These are phyloP conservation scores for Lasioglossum villosulum DNA, from an alignment of 2,888 invertebrate species.

Conservation along the genomic window DNA sequence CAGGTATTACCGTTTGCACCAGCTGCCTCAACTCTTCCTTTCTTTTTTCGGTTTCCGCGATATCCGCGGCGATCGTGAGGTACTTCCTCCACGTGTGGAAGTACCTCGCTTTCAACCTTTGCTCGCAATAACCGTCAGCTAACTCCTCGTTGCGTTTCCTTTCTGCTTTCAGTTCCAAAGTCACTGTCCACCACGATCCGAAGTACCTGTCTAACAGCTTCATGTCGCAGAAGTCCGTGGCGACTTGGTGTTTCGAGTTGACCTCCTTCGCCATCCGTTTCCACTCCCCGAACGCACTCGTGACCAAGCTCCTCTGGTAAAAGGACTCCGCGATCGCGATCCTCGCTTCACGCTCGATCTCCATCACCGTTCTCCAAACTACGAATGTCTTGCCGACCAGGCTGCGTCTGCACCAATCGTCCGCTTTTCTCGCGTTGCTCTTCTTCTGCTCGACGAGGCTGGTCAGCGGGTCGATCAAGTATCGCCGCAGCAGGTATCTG, in stretches of 20 bases:
- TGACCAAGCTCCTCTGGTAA: conserved; percentile 73
- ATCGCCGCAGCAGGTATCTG: conserved; percentile 75
- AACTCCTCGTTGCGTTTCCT: conserved; percentile 65
- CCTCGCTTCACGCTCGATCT: conserved; percentile 63
- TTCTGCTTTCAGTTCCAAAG: conserved; percentile 83
- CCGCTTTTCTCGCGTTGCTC: conserved; percentile 84
- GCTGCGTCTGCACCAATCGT: conserved; percentile 86
- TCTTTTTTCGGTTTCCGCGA: conserved; percentile 78
- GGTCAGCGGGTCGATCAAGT: conserved; percentile 74
- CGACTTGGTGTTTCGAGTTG: conserved; percentile 88
- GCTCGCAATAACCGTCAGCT: conserved; percentile 68
- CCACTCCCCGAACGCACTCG: conserved; percentile 74
- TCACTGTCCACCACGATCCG: conserved; percentile 85
- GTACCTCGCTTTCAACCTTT: conserved; percentile 68
- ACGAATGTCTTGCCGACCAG: conserved; percentile 85
- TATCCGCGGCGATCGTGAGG: conserved; percentile 72
- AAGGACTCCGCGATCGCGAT: conserved; percentile 66
- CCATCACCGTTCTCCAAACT: conserved; percentile 85
- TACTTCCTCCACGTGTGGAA: conserved; percentile 77
- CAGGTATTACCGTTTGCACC: conserved; percentile 79
- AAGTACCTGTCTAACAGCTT: conserved; percentile 86
- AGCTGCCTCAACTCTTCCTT: conserved; percentile 78
- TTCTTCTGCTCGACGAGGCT: conserved; percentile 72
- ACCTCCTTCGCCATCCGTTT: conserved; percentile 56
- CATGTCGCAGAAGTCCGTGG: conserved; percentile 90